Base-by-base conservation (phyloP, 2,888 invertebrate genomes). In the Eilema sororculum region DNA sequence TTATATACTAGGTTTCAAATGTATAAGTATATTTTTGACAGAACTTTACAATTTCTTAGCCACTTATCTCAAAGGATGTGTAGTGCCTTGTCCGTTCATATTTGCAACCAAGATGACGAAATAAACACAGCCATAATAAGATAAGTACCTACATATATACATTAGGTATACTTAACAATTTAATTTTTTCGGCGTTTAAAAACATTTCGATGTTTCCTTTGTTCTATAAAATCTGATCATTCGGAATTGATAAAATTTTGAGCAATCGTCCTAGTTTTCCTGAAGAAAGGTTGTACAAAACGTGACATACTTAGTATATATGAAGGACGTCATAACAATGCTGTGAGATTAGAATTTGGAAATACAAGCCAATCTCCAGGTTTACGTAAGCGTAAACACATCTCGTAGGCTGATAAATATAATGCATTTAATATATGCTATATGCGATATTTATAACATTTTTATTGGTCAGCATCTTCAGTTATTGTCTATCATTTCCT, bases 231-330 rank as follows among this genome's bases (percentile, higher is more conserved):
- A 24, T 56, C 20, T 56, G 25, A 57, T 62, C 37, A 58, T 67
- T 70, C n/a, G 22, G 52, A 28, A 59, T 59, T 58, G 46, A 67
- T 60, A 67, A 52, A 16, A 33, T 46, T 52, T 65, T 64, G 30
- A 28, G 65, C 25, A 68, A 68, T 52, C 37, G 59, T 52, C 28
- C 65, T 33, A 67, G 58, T 60, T 71, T 67, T 67, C 66, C 30
- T 63, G 37, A 71, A 71, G 46, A 66, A 46, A 61, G 58, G 22
- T 22, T 10, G 58, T 41, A 41, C 58, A 16, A 28, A 58, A 25
- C 5, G 5, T 58, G 52, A 52, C 52, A 52, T 52, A 52, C 52
- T 52, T 52, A 52, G 9, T 52, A 52, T n/a, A n/a, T 52, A 52
- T 52, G 52, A 52, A 52, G 52, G 52, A n/a, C 52, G n/a, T n/a